Conservation (phyloP, 1,140 invertebrate genomes). For the Drosophila tristis region DNA sequence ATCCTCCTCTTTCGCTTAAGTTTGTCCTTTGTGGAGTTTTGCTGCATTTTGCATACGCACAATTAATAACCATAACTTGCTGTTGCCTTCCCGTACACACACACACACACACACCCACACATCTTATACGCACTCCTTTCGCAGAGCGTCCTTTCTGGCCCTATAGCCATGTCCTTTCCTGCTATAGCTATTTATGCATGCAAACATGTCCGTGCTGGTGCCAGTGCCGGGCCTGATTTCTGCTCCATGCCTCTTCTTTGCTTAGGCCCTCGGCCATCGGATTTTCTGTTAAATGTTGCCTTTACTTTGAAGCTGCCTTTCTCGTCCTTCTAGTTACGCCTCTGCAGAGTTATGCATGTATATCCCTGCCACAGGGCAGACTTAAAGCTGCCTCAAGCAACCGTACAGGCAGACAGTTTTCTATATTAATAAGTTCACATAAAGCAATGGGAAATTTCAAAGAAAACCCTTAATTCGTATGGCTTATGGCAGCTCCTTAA, state of each 20-base stretch:
- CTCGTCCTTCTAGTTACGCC: too few species aligned
- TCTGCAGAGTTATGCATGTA: background rate
- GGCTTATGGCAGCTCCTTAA: too few species aligned
- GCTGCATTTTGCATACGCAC: constrained; percentile 67
- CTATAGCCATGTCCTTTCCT: constrained; percentile 65
- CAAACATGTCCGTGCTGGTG: constrained; percentile 69
- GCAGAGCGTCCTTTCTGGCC: constrained; percentile 31
- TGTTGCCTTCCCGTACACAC: constrained; percentile 45
- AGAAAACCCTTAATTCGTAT: too few species aligned
- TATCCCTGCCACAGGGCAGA: constrained; percentile 26
- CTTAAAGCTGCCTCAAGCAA: constrained; percentile 48
- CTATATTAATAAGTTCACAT: constrained; percentile 23
- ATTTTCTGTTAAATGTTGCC: constrained; percentile 56
- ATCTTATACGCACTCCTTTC: background rate
- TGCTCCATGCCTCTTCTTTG: constrained; percentile 52
- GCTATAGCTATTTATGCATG: constrained; percentile 81
- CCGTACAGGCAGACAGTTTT: constrained; percentile 28
- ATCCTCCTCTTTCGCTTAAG: constrained; percentile 42
- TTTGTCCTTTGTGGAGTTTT: constrained; percentile 58
- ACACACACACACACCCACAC: constrained; percentile 19
- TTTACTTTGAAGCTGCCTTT: background rate
- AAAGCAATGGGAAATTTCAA: background rate
- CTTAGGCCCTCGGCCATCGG: constrained; percentile 48
- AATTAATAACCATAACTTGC: constrained; percentile 81
- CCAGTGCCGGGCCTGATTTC: too few species aligned